A percentile compares a stretch with the other conserved stretches of the same genome.
These are phyloP conservation scores for Meloe dianella DNA, from an alignment of 2,888 invertebrate genomes.

Conservation along the genomic window DNA sequence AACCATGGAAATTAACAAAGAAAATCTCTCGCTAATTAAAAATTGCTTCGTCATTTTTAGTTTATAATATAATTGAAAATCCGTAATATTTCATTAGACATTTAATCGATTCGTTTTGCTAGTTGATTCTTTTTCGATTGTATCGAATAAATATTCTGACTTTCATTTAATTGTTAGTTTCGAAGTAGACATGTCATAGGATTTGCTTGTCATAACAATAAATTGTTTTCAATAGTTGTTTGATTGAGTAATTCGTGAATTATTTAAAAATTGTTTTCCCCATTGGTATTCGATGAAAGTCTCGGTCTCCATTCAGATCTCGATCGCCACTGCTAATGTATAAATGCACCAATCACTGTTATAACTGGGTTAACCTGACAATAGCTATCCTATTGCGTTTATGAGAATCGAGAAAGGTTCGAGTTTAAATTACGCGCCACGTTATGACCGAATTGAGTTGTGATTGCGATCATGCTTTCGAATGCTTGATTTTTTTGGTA, in stretches of 20 bases:
- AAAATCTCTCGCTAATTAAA: slow-evolving; percentile 26
- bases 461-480: too few species aligned
- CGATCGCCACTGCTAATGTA: too few species aligned
- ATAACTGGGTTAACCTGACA: too few species aligned
- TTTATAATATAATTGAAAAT: slow-evolving; percentile 27
- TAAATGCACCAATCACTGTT: too few species aligned
- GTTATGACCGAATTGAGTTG: too few species aligned
- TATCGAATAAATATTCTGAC: slow-evolving; percentile 33
- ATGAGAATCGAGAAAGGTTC: too few species aligned
- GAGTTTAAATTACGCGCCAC: too few species aligned
- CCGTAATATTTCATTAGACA: slow-evolving; percentile 45
- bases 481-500: too few species aligned
- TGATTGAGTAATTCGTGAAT: neutral
- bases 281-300: neutral
- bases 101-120: slow-evolving; percentile 43
- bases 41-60: slow-evolving; percentile 29
- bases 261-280: slow-evolving; percentile 5
- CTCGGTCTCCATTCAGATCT: neutral
- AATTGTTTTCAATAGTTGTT: slow-evolving; percentile 18
- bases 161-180: slow-evolving; percentile 33
- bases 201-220: slow-evolving; percentile 22
- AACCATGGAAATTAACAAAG: slow-evolving; percentile 19
- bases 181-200: slow-evolving; percentile 25
- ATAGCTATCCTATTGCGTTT: too few species aligned
- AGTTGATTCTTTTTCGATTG: slow-evolving; percentile 37